Evolutionary conservation across 2,888 invertebrate genomes (phyloP).

Genomic region (Anticlea derivata): DNA sequence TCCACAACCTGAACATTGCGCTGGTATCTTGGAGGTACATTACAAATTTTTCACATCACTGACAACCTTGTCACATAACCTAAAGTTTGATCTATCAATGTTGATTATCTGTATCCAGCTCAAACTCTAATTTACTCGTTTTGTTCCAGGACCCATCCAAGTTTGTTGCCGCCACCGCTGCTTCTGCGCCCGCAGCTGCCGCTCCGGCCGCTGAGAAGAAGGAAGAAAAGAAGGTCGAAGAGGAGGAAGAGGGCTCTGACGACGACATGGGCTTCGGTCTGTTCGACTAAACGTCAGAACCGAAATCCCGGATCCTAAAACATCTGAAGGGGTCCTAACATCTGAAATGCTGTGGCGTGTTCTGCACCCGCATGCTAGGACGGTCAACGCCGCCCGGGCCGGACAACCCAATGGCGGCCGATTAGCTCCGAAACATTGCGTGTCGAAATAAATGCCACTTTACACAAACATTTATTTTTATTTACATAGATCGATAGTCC

Average conservation of each 20-base stretch:
- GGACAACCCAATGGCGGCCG: slow-evolving; percentile 77
- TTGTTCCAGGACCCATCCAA: slow-evolving; percentile 94
- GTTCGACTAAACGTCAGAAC: slow-evolving; percentile 87
- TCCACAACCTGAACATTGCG: slow-evolving; percentile 49
- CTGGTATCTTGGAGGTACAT: slow-evolving; percentile 67
- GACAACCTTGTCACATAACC: no score
- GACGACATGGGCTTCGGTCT: slow-evolving; percentile 99
- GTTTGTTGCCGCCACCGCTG: slow-evolving; percentile 87
- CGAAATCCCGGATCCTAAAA: slow-evolving; percentile 26
- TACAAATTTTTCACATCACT: not conserved
- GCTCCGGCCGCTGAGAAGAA: slow-evolving; percentile 85
- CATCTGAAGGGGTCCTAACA: slow-evolving; percentile 19
- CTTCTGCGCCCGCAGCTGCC: slow-evolving; percentile 86
- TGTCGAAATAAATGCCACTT: slow-evolving; percentile 64
- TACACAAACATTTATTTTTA: slow-evolving; percentile 2
- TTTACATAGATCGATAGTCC: no score
- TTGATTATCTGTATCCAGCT: no score
- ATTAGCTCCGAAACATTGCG: slow-evolving; percentile 42
- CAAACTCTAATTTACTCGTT: no score
- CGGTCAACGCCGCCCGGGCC: slow-evolving; percentile 70
- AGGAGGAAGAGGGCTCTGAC: slow-evolving; percentile 92
- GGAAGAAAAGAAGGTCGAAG: slow-evolving; percentile 90
- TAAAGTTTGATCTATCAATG: no score
- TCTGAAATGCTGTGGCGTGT: slow-evolving; percentile 38
- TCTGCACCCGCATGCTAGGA: slow-evolving; percentile 43